phyloP scores from a whole-genome alignment of 2,797 vertebrate species.

The Denticeps clupeoides region DNA sequence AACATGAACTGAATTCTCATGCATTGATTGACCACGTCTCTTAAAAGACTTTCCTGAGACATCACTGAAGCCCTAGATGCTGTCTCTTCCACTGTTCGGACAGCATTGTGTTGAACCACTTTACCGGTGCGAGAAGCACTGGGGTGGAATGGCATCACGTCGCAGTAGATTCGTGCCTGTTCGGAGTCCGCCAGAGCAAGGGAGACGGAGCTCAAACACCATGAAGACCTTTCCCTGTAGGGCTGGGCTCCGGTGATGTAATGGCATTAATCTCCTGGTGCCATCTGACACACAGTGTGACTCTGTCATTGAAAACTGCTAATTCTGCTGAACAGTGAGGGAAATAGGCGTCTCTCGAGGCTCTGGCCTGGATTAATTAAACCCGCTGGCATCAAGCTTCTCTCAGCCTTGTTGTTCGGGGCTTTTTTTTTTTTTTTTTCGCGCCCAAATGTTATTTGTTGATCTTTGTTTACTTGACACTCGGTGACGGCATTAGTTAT shows the following conservation, averaged over 20 bases:
- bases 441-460: slow-evolving; percentile 20
- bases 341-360: slow-evolving; percentile 47
- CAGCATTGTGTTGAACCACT: too few relatives aligned
- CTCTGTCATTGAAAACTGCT: slow-evolving; percentile 55
- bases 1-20: too few relatives aligned
- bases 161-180: too few relatives aligned
- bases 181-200: background rate
- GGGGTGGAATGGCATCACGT: too few relatives aligned
- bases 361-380: slow-evolving; percentile 49
- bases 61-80: too few relatives aligned
- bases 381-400: slow-evolving; percentile 35
- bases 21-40: too few relatives aligned
- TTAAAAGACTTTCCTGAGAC: too few relatives aligned
- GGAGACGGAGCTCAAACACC: background rate
- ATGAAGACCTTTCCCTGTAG: too few relatives aligned
- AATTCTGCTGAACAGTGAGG: slow-evolving; percentile 56
- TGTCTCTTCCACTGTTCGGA: too few relatives aligned
- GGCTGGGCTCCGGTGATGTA: slow-evolving; percentile 46
- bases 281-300: slow-evolving; percentile 55
- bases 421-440: slow-evolving; percentile 24
- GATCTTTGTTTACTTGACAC: slow-evolving; percentile 32
- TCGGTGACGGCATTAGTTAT: slow-evolving; percentile 28
- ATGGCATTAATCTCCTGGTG: slow-evolving; percentile 56
- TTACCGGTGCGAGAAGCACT: too few relatives aligned
- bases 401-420: slow-evolving; percentile 12